Evolutionary conservation across 2,113 vertebrate genomes (phyloP), one percentile per base, ranked within the genome.

Genomic region (Hystrix brachyura): DNA sequence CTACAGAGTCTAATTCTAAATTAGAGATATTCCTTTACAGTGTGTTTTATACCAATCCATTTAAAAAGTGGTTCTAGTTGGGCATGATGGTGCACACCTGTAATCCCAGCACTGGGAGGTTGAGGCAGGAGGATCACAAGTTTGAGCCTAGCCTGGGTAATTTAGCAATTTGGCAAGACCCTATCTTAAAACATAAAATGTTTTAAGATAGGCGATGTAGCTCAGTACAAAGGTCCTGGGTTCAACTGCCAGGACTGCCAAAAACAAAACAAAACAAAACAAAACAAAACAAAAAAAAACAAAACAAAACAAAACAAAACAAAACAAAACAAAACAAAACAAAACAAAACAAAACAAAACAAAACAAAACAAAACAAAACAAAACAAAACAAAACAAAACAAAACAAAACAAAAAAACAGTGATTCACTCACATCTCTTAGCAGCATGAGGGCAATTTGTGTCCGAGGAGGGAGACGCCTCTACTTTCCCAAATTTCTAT

Each of bases 11-110:
- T 88, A 88, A 71, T 34, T 85, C 38, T 78, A 91, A 81, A 65
- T 62, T 48, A 93, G 65, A 94, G 65, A 88, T 60, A 32, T 60
- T 93, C n/a, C 51, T 4, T 57, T 25, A 85, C 2, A 89, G 93
- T 43, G 29, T 3, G 25, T n/a, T 34, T 88, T 78, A 71, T 29
- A 48, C 15, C 21, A 78, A n/a, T 7, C 23, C 34, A 55, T 43
- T 25, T 64, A 57, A 57, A n/a, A 85, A 87, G 62, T 18, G 17
- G 34, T 29, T 81, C 7, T 55, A 53, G 17, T 48, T 32, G 15
- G 46, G 76, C 2, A 2, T 79, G 76, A 53, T 32, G 17, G 27
- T 8, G 6, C 48, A 32, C 4, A 43, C 21, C 72, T 48, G 43
- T 32, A 79, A 32, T 32, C 38, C 74, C 46, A 78, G 48, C 27